These are phyloP conservation scores for Bombus terrestris DNA, from an alignment of 1,140 invertebrate species.

Conservation along the genomic window DNA sequence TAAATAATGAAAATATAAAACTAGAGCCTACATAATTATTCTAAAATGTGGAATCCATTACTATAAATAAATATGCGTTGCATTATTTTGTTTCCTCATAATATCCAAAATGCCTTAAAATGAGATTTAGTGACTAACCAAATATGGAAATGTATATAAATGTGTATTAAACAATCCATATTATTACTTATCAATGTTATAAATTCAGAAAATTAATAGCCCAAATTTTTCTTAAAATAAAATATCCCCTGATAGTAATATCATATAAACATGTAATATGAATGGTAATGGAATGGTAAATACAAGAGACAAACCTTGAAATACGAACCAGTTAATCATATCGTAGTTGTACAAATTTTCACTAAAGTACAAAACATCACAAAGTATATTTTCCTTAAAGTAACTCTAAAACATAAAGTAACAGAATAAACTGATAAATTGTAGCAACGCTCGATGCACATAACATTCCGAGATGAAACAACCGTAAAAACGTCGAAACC, in stretches of 20 bases:
- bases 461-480: too few species aligned
- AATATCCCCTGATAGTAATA: neutral
- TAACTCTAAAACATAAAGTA: neutral
- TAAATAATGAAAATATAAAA: neutral
- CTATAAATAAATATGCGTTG: neutral
- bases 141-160: too few species aligned
- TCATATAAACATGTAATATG: neutral
- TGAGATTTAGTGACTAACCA: neutral
- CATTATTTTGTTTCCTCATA: neutral
- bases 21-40: neutral
- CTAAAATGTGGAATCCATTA: neutral
- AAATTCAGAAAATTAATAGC: neutral
- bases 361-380: neutral
- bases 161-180: neutral
- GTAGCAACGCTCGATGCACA: neutral
- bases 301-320: neutral
- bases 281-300: neutral
- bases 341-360: neutral
- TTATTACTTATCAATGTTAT: neutral
- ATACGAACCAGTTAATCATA: neutral
- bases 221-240: too few species aligned
- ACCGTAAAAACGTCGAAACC: conserved; percentile 17
- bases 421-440: neutral
- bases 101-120: neutral
- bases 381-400: neutral